phyloP scores from a whole-genome alignment of 2,797 vertebrate species.

The Neoniphon sammara region DNA sequence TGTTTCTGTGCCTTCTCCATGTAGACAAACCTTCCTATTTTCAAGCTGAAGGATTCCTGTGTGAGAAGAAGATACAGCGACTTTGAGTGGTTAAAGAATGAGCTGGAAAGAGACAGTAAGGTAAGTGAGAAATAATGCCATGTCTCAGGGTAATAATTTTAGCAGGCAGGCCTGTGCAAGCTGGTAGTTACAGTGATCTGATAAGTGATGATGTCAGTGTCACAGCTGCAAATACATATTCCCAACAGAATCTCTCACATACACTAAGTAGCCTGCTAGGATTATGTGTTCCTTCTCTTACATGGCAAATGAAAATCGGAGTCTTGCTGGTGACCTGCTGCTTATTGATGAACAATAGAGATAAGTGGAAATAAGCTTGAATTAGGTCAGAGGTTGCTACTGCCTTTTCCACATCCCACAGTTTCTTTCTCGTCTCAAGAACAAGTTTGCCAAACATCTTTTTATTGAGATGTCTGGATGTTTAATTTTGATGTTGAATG shows the following conservation, averaged over 20 bases:
- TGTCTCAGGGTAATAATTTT: neutral
- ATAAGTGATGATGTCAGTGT: neutral
- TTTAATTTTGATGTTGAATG: too few relatives aligned
- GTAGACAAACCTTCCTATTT: constrained; percentile 98
- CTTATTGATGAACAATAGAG: neutral
- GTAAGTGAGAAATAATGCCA: constrained; percentile 76
- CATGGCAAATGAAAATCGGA: neutral
- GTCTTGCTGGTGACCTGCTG: neutral
- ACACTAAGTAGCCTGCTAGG: neutral
- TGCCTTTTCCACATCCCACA: too few relatives aligned
- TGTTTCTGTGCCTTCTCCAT: constrained; percentile 21
- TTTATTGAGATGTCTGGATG: neutral
- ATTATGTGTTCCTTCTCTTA: neutral
- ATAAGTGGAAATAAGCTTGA: neutral
- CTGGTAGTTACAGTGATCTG: neutral
- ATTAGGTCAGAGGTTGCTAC: neutral
- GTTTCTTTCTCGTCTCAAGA: neutral
- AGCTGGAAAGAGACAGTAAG: constrained; percentile 99
- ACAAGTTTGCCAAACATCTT: neutral
- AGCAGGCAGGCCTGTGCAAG: neutral
- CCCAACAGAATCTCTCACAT: neutral
- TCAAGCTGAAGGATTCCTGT: constrained; percentile 96
- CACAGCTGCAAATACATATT: neutral
- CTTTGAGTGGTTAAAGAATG: constrained; percentile 99
- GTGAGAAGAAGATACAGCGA: constrained; percentile 98